Conservation (phyloP, 2,888 invertebrate species). For the Drosophila demipolita region DNA sequence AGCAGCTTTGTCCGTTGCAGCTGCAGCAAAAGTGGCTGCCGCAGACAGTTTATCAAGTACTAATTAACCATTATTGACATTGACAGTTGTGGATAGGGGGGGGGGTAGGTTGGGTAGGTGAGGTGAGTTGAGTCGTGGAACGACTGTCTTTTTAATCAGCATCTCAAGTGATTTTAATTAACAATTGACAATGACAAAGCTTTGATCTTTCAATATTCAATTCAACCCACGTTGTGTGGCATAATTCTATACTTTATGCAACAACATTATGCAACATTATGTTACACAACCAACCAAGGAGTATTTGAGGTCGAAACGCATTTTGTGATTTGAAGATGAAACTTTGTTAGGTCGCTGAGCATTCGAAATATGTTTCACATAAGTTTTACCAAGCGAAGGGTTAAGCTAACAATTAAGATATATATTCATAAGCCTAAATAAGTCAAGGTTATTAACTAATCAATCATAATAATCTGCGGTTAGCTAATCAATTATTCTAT, state of each 20-base stretch:
- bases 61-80: slow-evolving; percentile 79
- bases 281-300: neutral
- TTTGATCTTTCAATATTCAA: slow-evolving; percentile 47
- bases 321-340: neutral
- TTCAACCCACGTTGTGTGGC: slow-evolving; percentile 1
- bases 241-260: slow-evolving; percentile 11
- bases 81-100: slow-evolving; percentile 65
- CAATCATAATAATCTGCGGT: neutral
- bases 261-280: slow-evolving; percentile 3
- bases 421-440: slow-evolving; percentile 28
- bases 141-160: slow-evolving; percentile 30
- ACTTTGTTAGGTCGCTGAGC: neutral
- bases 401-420: slow-evolving; percentile 35
- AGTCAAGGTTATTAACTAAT: slow-evolving; percentile 17
- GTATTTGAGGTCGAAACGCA: slow-evolving; percentile 4
- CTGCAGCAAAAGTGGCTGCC: slow-evolving; percentile 19
- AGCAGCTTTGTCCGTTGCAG: slow-evolving; percentile 10
- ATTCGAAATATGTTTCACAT: neutral
- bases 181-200: slow-evolving; percentile 49
- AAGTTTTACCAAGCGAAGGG: slow-evolving; percentile 23
- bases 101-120: too few species aligned
- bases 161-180: slow-evolving; percentile 41
- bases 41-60: slow-evolving; percentile 51
- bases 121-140: slow-evolving; percentile 6
- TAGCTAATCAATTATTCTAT: slow-evolving; percentile 1